Conservation (phyloP, 2,888 invertebrate species). For the Agrotis clavis region DNA sequence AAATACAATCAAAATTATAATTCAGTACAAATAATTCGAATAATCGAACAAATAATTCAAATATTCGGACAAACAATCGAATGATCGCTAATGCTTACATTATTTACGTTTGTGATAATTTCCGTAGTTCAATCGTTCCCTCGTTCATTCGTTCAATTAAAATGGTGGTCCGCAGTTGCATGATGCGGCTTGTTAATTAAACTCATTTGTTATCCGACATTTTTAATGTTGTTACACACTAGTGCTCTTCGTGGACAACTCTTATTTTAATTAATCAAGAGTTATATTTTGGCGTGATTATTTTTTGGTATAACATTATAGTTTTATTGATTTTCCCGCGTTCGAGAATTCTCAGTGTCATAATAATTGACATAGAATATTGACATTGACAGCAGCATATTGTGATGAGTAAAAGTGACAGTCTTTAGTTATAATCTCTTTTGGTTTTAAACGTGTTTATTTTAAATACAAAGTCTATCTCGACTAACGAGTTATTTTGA, state of each 20-base stretch:
- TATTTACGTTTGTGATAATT: slow-evolving; percentile 49
- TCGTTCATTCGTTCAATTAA: slow-evolving; percentile 61
- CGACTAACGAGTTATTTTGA: neutral
- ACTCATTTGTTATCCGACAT: slow-evolving; percentile 59
- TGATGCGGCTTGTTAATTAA: slow-evolving; percentile 58
- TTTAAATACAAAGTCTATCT: neutral
- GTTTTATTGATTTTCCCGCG: neutral
- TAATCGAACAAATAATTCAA: slow-evolving; percentile 21
- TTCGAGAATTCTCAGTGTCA: neutral
- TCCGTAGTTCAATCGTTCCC: slow-evolving; percentile 47
- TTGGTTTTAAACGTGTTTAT: neutral
- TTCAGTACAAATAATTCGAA: slow-evolving; percentile 20
- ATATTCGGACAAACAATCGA: slow-evolving; percentile 33
- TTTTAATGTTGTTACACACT: slow-evolving; percentile 55
- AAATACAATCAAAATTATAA: slow-evolving; percentile 19
- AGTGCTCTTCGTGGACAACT: slow-evolving; percentile 44
- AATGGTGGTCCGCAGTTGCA: slow-evolving; percentile 48
- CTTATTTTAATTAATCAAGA: slow-evolving; percentile 46
- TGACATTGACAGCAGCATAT: neutral
- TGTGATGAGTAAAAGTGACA: neutral
- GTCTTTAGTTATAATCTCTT: slow-evolving; percentile 1
- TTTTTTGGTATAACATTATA: neutral
- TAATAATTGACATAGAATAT: neutral
- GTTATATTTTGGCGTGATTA: slow-evolving; percentile 11
- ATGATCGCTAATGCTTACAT: slow-evolving; percentile 42